Evolutionary conservation across 1,140 invertebrate genomes (phyloP), one percentile per base, ranked within the genome.

Genomic region (Pentalonia nigronervosa): DNA sequence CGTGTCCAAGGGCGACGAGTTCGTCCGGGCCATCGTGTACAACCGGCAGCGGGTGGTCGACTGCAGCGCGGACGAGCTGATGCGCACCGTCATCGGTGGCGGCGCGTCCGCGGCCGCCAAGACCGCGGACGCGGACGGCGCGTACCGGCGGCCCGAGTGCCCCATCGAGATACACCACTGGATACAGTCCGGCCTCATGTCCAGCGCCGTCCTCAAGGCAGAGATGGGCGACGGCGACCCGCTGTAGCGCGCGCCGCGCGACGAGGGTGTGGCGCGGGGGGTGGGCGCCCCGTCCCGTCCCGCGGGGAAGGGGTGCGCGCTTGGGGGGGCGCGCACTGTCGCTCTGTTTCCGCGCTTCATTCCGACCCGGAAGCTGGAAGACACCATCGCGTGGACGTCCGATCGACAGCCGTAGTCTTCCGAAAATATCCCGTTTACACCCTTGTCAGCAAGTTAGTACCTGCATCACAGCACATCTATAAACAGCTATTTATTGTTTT

Each of bases 11-110:
- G 96, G 96, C 41, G 97, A 98, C 93, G 96, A 97, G 41, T 98
- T 98, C 95, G 96, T 98, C 14, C 97, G 98, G 94, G 97, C 97
- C 36, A 97, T 98, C 76, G 97, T 97, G 47, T 96, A 98, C 90
- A 97, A 97, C 94, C 96, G 97, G 50, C 97, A 98, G 94, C 96
- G 97, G 11, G 95, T 98, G 91, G 96, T 97, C 45, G 96, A 97
- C 94, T 97, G 97, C 48, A 97, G 96, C 87, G 97, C 97, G 14
- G 96, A 96, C 90, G 95, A 96, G 8, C 95, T 96, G 0, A 96
- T 96, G 94, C 94, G 95, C 94, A 95, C 88, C 95, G 95, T 67
- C 94, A 94, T 53, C 95, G 95, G 90, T 94, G 95, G 95, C n/a
- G 88, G 83, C 8, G 94, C 95, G 76, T 94, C 95, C 20, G 84